A percentile compares a stretch with the other conserved stretches of the same genome.
Evolutionary conservation across 2,888 invertebrate species (phyloP).

Genomic region (Dryobotodes eremita): DNA sequence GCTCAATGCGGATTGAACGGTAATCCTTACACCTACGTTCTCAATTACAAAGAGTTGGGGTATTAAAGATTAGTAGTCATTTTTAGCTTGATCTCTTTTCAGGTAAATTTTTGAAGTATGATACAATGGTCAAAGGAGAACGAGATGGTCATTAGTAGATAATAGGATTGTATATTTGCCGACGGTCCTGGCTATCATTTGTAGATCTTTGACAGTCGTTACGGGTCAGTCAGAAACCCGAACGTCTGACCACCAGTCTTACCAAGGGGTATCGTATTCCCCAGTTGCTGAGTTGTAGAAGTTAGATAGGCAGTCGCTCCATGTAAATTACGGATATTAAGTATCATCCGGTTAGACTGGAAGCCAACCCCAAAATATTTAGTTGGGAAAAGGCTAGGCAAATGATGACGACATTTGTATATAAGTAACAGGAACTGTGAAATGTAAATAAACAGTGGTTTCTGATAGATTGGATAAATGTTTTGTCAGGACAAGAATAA

Average conservation of each 20-base stretch:
- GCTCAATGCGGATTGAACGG: slow-evolving; percentile 43
- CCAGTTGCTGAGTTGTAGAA: neutral
- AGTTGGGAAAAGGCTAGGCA: neutral
- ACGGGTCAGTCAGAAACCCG: no score
- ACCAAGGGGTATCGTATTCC: neutral
- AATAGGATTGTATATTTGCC: neutral
- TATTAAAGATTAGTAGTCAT: slow-evolving; percentile 33
- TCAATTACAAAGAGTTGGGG: slow-evolving; percentile 31
- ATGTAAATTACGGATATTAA: neutral
- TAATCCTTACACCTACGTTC: slow-evolving; percentile 27
- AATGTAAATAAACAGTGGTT: neutral
- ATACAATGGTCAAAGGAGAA: neutral
- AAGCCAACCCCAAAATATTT: neutral
- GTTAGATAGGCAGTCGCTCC: neutral
- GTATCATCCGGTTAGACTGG: neutral
- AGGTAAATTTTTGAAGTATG: slow-evolving; percentile 15
- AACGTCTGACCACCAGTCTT: neutral
- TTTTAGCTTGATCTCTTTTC: slow-evolving; percentile 31
- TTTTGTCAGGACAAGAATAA: neutral
- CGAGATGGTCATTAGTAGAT: neutral
- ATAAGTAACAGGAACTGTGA: neutral
- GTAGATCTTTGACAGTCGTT: neutral
- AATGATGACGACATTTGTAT: neutral
- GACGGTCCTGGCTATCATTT: neutral
- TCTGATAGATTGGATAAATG: neutral